Conservation (phyloP, 2,113 vertebrate genomes). For the Bufo gargarizans region DNA sequence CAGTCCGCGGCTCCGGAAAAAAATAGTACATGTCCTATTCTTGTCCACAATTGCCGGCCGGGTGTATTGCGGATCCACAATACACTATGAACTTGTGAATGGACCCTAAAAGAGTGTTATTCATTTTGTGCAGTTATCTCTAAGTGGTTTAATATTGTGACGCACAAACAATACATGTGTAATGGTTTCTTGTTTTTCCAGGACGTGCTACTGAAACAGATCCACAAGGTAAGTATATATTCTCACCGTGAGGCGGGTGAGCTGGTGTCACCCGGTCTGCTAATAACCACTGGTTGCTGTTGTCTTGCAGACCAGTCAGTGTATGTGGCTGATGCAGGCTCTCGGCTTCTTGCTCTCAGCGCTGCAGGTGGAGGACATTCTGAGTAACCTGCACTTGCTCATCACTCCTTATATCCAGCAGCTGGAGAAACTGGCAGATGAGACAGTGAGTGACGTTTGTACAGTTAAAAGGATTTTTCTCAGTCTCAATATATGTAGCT, state of each 20-base stretch:
- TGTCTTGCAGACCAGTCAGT: slow-evolving; percentile 90
- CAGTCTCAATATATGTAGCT: too few species aligned
- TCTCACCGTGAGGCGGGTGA: background rate
- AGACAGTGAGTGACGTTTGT: slow-evolving; percentile 67
- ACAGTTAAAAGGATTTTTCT: background rate
- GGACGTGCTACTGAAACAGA: slow-evolving; percentile 99
- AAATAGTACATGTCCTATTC: too few species aligned
- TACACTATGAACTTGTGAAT: too few species aligned
- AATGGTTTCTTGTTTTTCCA: slow-evolving; percentile 62
- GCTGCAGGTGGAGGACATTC: slow-evolving; percentile 94
- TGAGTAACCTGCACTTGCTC: slow-evolving; percentile 95
- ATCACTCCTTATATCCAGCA: slow-evolving; percentile 99
- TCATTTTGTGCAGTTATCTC: too few species aligned
- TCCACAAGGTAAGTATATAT: slow-evolving; percentile 89
- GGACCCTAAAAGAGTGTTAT: too few species aligned
- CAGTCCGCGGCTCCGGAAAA: too few species aligned
- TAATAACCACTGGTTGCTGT: slow-evolving; percentile 59
- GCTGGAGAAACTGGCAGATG: slow-evolving; percentile 93
- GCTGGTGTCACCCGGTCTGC: background rate
- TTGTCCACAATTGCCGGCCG: too few species aligned
- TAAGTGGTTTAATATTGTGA: too few species aligned
- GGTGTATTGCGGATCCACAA: too few species aligned
- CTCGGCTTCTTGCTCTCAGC: slow-evolving; percentile 96
- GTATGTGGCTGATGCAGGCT: slow-evolving; percentile 99
- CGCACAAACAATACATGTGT: background rate